phyloP scores from a whole-genome alignment of 2,113 vertebrate genomes.

The Chaenogobius annularis region DNA sequence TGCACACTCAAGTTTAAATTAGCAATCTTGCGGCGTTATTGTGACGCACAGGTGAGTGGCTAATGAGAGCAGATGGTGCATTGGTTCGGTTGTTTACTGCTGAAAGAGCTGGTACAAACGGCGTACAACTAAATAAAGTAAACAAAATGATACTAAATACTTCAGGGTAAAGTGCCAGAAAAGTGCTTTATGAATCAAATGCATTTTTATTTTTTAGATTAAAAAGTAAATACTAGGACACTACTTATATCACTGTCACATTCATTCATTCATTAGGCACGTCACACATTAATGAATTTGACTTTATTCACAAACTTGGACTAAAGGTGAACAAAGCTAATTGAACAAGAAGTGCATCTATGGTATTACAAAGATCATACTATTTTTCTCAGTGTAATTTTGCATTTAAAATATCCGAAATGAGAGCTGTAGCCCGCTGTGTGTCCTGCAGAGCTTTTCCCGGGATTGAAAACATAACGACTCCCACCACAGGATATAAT shows the following conservation, averaged over 20 bases:
- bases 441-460: neutral
- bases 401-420: neutral
- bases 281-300: too few relatives aligned
- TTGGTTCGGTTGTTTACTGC: constrained; percentile 25
- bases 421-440: neutral
- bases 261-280: too few relatives aligned
- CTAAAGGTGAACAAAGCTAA: too few relatives aligned
- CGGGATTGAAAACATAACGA: constrained; percentile 16
- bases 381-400: neutral
- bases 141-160: neutral
- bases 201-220: too few relatives aligned
- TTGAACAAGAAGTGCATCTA: too few relatives aligned
- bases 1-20: constrained; percentile 12
- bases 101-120: neutral
- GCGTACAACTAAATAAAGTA: too few relatives aligned
- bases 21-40: constrained; percentile 34
- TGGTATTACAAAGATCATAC: neutral
- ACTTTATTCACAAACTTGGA: too few relatives aligned
- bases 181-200: too few relatives aligned
- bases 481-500: neutral
- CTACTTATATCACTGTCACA: too few relatives aligned
- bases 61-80: constrained; percentile 28
- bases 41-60: constrained; percentile 20
- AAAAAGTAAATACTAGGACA: too few relatives aligned
- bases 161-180: neutral